Percentiles rank a stretch among this genome's conserved stretches.
These are phyloP conservation scores for Abscondita cerata DNA, from an alignment of 2,888 invertebrate species.

Conservation along the genomic window DNA sequence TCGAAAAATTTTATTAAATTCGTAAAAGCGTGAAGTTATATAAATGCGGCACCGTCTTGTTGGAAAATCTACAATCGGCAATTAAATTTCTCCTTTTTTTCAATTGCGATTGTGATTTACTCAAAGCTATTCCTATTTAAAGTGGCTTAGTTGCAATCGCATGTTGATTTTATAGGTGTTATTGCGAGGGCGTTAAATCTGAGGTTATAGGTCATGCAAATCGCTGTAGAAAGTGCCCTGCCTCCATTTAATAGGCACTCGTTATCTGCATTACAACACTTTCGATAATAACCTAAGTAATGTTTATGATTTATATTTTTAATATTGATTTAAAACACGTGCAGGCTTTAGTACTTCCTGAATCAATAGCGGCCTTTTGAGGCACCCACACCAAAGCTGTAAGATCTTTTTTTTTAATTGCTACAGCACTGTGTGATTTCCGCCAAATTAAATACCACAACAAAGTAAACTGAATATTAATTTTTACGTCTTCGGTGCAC, in stretches of 20 bases:
- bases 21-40: constrained; percentile 38
- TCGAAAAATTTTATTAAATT: constrained; percentile 27
- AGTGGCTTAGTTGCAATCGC: constrained; percentile 39
- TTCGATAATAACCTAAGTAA: constrained; percentile 12
- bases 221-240: constrained; percentile 52
- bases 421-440: no score
- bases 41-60: constrained; percentile 14
- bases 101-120: constrained; percentile 10
- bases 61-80: constrained; percentile 1
- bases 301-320: constrained; percentile 10
- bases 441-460: no score
- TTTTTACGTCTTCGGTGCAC: no score
- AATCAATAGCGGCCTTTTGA: background rate
- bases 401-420: no score
- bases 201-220: constrained; percentile 54
- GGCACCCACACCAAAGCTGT: no score
- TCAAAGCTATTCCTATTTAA: background rate
- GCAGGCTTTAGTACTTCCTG: constrained; percentile 1
- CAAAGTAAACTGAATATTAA: no score
- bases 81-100: constrained; percentile 31
- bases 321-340: constrained; percentile 6
- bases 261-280: constrained; percentile 27
- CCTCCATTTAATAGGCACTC: constrained; percentile 46
- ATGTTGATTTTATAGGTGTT: constrained; percentile 47
- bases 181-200: constrained; percentile 53